Percentiles rank a stretch among this genome's conserved stretches.
Conservation (phyloP, 2,888 invertebrate genomes). For the Drosophila subsilvestris region DNA sequence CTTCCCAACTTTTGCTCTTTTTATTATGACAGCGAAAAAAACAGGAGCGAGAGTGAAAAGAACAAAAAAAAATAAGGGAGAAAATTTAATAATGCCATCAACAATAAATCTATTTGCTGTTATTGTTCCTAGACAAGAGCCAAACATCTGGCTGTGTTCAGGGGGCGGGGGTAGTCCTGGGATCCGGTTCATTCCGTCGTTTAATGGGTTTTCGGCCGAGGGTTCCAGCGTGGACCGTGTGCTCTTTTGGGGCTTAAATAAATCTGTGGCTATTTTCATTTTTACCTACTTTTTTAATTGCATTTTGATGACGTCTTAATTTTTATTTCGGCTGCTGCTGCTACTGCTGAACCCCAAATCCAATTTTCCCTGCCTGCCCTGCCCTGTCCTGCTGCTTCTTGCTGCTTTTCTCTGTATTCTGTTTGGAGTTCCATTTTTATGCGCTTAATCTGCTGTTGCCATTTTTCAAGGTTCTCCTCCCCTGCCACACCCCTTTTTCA, state of each 20-base stretch:
- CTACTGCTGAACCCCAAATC: conserved; percentile 27
- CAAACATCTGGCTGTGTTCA: conserved; percentile 29
- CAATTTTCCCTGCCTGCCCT: conserved; percentile 39
- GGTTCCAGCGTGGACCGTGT: background rate
- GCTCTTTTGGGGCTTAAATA: conserved; percentile 59
- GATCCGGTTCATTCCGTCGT: conserved; percentile 36
- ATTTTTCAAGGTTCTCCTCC: conserved; percentile 65
- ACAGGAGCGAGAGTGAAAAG: conserved; percentile 15
- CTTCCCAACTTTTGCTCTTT: conserved; percentile 51
- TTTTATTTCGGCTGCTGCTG: conserved; percentile 63
- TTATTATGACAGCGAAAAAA: conserved; percentile 63
- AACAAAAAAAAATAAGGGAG: conserved; percentile 43
- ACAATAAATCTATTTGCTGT: conserved; percentile 79
- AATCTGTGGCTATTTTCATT: conserved; percentile 74
- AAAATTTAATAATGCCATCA: conserved; percentile 80
- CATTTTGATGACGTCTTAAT: conserved; percentile 80
- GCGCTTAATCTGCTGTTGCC: conserved; percentile 77
- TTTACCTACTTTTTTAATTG: conserved; percentile 78
- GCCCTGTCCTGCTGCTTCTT: conserved; percentile 5
- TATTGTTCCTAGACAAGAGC: conserved; percentile 53
- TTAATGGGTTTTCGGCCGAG: conserved; percentile 39
- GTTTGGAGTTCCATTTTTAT: conserved; percentile 56
- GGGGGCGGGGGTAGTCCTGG: background rate
- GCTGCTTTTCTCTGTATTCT: background rate
- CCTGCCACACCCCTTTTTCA: conserved; percentile 13